A percentile compares a stretch with the other conserved stretches of the same genome.
These are phyloP conservation scores for Petrolisthes manimaculis DNA, from an alignment of 2,888 invertebrate species.

Conservation along the genomic window DNA sequence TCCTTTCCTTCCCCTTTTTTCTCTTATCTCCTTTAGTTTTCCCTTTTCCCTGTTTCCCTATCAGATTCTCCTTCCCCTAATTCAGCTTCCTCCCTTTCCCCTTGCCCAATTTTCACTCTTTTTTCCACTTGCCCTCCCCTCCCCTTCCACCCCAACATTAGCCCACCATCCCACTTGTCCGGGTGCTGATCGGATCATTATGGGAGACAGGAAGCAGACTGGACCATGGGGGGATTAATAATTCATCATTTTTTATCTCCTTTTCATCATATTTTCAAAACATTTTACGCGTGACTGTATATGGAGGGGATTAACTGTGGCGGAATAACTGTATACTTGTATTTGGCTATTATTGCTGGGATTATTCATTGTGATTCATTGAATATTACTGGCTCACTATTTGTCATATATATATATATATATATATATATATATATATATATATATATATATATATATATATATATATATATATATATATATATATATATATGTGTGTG, in stretches of 20 bases:
- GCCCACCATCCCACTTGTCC: background rate
- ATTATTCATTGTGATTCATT: background rate
- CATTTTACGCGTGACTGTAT: too few relatives aligned
- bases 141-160: background rate
- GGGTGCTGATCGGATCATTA: too few relatives aligned
- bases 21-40: constrained; percentile 5
- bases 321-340: too few relatives aligned
- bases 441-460: constrained; percentile 7
- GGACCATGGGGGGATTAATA: too few relatives aligned
- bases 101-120: background rate
- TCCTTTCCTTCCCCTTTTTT: background rate
- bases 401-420: constrained; percentile 1
- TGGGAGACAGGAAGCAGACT: too few relatives aligned
- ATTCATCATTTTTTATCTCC: too few relatives aligned
- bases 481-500: background rate
- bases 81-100: background rate
- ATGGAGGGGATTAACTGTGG: too few relatives aligned
- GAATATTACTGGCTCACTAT: background rate
- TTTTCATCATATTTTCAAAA: too few relatives aligned
- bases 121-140: background rate
- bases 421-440: constrained; percentile 7
- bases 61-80: background rate
- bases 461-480: constrained; percentile 7
- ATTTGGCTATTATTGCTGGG: too few relatives aligned
- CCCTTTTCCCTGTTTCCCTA: constrained; percentile 15